A percentile compares a stretch with the other conserved stretches of the same genome.
Conservation (phyloP, 2,113 vertebrate genomes). For the Donacobius atricapilla region DNA sequence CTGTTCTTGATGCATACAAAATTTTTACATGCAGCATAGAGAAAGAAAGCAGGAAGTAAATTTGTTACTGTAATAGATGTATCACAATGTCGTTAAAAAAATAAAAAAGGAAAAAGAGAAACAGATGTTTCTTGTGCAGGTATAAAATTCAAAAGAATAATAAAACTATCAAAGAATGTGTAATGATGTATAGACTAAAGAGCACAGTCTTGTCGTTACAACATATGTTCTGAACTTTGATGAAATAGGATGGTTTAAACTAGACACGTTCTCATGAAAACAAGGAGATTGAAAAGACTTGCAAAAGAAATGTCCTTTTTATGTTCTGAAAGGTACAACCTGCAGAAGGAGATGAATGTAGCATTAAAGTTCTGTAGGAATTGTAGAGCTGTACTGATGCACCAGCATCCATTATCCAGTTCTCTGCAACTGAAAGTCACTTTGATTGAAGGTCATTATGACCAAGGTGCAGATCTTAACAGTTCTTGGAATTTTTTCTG, state of each 20-base stretch:
- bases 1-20: background rate
- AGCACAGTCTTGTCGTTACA: background rate
- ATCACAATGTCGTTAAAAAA: background rate
- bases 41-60: background rate
- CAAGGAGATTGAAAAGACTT: background rate
- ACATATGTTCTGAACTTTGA: conserved; percentile 2
- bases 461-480: background rate
- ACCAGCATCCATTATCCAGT: background rate
- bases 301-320: background rate
- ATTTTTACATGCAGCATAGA: background rate
- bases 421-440: background rate
- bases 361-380: background rate
- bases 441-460: background rate
- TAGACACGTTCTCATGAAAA: background rate
- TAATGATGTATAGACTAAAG: conserved; percentile 6
- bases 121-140: background rate
- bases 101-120: background rate
- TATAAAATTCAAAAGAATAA: conserved; percentile 26
- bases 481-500: background rate
- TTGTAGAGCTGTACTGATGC: background rate
- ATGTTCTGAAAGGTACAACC: background rate
- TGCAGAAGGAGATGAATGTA: background rate
- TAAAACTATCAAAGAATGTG: conserved; percentile 3
- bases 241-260: background rate
- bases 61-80: background rate